These are phyloP conservation scores for Acanthochromis polyacanthus DNA, from an alignment of 2,113 vertebrate species.

Conservation along the genomic window DNA sequence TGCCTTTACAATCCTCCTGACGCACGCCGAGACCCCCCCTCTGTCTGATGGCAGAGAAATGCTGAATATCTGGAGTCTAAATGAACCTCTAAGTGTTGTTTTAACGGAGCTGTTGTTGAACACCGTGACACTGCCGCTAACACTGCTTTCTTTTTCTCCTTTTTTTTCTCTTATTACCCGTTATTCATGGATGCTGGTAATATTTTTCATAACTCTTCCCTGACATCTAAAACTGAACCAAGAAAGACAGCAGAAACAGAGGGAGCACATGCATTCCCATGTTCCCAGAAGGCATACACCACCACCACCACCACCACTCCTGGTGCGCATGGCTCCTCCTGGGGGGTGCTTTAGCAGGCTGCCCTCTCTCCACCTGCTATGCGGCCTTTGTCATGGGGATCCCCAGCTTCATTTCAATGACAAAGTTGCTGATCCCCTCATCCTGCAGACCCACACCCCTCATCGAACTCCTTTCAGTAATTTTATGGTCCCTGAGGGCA, in stretches of 20 bases:
- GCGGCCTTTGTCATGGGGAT: conserved; percentile 86
- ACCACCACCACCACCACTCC: conserved; percentile 30
- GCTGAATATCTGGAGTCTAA: neutral
- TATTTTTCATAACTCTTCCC: neutral
- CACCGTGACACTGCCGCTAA: neutral
- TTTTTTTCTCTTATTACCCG: neutral
- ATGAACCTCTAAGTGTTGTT: neutral
- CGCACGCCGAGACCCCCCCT: conserved; percentile 81
- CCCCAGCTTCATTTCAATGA: conserved; percentile 88
- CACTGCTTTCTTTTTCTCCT: neutral
- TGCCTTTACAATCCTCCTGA: conserved; percentile 95
- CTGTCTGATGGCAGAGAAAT: conserved; percentile 10
- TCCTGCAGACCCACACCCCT: conserved; percentile 33
- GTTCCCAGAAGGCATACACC: neutral
- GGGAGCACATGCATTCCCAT: neutral
- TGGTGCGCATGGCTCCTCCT: conserved; percentile 47
- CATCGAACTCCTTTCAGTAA: conserved; percentile 77
- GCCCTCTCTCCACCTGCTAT: conserved; percentile 94
- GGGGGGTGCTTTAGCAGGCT: conserved; percentile 52
- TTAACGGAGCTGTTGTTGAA: neutral
- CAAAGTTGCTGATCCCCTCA: conserved; percentile 87
- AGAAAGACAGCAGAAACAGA: neutral
- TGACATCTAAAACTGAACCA: neutral
- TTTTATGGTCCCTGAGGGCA: conserved; percentile 86
- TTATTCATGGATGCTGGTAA: neutral